Percentiles rank a stretch among this genome's conserved stretches.
These are phyloP conservation scores for Watsonalla binaria DNA, from an alignment of 2,888 invertebrate species.

Conservation along the genomic window DNA sequence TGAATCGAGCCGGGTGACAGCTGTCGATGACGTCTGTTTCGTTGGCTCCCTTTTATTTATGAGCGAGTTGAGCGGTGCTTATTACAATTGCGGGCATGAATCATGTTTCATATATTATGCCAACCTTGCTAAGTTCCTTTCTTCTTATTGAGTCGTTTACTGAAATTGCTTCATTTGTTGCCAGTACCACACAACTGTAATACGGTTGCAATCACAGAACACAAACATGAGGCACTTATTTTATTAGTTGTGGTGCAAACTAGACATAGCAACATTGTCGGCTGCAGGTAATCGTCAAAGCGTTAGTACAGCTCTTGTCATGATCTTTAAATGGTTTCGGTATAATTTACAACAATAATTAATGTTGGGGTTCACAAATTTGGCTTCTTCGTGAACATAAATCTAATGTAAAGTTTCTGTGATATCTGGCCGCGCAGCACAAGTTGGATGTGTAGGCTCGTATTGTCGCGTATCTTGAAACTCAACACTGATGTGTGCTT, in stretches of 20 bases:
- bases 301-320: no score
- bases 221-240: conserved; percentile 1
- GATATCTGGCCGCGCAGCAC: conserved; percentile 40
- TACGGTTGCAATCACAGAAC: no score
- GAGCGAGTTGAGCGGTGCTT: conserved; percentile 66
- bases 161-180: conserved; percentile 20
- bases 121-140: conserved; percentile 44
- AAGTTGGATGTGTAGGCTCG: conserved; percentile 27
- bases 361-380: no score
- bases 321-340: no score
- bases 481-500: conserved; percentile 53
- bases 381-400: conserved; percentile 18
- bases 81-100: conserved; percentile 57
- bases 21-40: conserved; percentile 66
- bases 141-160: conserved; percentile 57
- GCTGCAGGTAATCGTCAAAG: no score
- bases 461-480: conserved; percentile 57
- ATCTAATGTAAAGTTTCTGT: conserved; percentile 39
- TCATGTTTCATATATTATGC: conserved; percentile 56
- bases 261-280: no score
- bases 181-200: background rate
- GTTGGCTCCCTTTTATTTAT: conserved; percentile 67
- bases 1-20: conserved; percentile 52
- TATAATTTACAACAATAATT: no score
- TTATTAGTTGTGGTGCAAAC: no score